A percentile compares a stretch with the other conserved stretches of the same genome.
Evolutionary conservation across 1,140 invertebrate genomes (phyloP).

Genomic region (Ostrea edulis): DNA sequence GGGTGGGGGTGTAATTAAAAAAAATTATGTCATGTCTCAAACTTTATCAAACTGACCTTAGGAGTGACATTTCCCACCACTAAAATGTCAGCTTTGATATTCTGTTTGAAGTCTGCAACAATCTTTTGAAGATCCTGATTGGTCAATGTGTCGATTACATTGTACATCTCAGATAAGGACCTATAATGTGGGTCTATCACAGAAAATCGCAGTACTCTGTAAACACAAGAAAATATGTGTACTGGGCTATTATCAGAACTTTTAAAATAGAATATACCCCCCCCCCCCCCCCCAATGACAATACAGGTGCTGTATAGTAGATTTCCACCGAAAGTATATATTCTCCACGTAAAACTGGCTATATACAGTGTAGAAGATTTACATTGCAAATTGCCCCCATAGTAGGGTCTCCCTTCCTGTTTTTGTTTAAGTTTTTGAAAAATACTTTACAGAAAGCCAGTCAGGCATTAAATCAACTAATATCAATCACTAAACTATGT

Average conservation of each 20-base stretch:
- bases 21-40: not conserved
- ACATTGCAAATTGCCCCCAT: too few species aligned
- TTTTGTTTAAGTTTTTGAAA: too few species aligned
- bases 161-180: conserved; percentile 55
- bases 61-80: conserved; percentile 60
- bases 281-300: too few species aligned
- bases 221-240: conserved; percentile 14
- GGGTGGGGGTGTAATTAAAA: too few species aligned
- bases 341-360: too few species aligned
- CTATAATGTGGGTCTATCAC: conserved; percentile 56
- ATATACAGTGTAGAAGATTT: too few species aligned
- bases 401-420: too few species aligned
- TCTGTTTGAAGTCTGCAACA: conserved; percentile 49
- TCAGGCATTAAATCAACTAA: too few species aligned
- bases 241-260: not conserved
- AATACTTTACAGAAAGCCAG: too few species aligned
- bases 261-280: not conserved
- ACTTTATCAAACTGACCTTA: conserved; percentile 48
- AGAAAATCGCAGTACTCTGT: conserved; percentile 60
- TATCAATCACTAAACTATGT: too few species aligned
- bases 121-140: conserved; percentile 55
- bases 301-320: too few species aligned
- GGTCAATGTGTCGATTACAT: conserved; percentile 47
- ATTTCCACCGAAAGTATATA: too few species aligned
- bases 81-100: conserved; percentile 59